Evolutionary conservation across 1,140 invertebrate species (phyloP).

Genomic region (Bombus pyrosoma): DNA sequence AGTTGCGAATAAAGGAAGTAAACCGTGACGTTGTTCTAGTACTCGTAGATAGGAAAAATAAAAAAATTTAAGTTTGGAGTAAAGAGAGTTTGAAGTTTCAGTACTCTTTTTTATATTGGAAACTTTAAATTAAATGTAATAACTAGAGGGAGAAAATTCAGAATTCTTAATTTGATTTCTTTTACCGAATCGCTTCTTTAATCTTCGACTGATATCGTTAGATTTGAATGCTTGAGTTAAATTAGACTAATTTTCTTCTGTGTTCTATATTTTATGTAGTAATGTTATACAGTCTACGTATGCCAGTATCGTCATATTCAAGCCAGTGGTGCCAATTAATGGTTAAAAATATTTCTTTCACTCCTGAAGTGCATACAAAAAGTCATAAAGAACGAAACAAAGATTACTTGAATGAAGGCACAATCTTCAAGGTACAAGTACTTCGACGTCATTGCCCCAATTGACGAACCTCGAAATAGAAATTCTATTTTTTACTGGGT

Average conservation of each 20-base stretch:
- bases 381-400: neutral
- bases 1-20: neutral
- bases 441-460: neutral
- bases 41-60: neutral
- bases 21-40: neutral
- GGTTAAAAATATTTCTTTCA: neutral
- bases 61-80: neutral
- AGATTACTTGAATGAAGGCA: neutral
- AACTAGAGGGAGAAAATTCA: neutral
- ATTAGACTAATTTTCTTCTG: too few relatives aligned
- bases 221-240: too few relatives aligned
- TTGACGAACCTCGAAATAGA: constrained; percentile 3
- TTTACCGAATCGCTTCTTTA: neutral
- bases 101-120: too few relatives aligned
- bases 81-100: neutral
- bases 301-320: too few relatives aligned
- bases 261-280: too few relatives aligned
- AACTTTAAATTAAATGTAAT: neutral
- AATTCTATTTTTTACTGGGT: neutral
- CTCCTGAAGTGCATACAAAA: neutral
- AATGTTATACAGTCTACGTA: too few relatives aligned
- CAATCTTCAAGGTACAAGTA: neutral
- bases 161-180: neutral
- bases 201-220: too few relatives aligned
- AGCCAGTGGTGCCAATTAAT: too few relatives aligned